These are phyloP conservation scores for Coluber constrictor DNA, from an alignment of 2,797 vertebrate genomes.

Conservation along the genomic window DNA sequence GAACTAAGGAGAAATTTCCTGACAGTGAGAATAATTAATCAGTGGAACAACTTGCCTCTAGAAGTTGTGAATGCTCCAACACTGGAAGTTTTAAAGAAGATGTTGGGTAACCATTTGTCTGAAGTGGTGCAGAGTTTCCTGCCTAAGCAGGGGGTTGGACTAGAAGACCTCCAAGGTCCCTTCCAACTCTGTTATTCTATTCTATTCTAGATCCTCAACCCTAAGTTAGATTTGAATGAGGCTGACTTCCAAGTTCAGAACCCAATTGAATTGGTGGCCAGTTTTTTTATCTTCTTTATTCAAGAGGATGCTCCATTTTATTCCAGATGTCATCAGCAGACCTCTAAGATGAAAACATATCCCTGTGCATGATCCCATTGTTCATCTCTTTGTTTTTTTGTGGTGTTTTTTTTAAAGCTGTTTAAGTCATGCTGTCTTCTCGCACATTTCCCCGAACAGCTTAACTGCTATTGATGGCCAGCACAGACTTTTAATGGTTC, in stretches of 20 bases:
- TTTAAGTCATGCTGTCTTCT: not conserved
- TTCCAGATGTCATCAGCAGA: not conserved
- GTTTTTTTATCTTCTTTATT: not conserved
- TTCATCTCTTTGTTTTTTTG: not conserved
- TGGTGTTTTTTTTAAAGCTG: not conserved
- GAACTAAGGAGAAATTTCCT: too few species aligned
- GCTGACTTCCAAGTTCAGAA: not conserved
- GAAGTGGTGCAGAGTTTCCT: too few species aligned
- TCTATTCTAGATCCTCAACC: not conserved
- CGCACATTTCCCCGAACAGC: accelerated
- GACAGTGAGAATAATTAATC: accelerated
- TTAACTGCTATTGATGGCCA: constrained; percentile 23
- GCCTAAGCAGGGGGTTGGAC: too few species aligned
- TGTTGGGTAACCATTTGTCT: too few species aligned
- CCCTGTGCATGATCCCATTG: not conserved
- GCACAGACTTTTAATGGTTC: constrained; percentile 20
- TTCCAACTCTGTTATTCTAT: too few species aligned
- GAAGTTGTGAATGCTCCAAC: too few species aligned
- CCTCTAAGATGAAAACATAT: not conserved
- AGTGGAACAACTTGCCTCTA: too few species aligned
- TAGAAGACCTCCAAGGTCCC: too few species aligned
- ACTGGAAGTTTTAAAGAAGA: too few species aligned
- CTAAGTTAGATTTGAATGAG: not conserved
- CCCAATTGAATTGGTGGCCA: not conserved
- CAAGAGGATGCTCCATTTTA: not conserved